Evolutionary conservation across 2,888 invertebrate genomes (phyloP).

Genomic region (Plagiodera versicolora): DNA sequence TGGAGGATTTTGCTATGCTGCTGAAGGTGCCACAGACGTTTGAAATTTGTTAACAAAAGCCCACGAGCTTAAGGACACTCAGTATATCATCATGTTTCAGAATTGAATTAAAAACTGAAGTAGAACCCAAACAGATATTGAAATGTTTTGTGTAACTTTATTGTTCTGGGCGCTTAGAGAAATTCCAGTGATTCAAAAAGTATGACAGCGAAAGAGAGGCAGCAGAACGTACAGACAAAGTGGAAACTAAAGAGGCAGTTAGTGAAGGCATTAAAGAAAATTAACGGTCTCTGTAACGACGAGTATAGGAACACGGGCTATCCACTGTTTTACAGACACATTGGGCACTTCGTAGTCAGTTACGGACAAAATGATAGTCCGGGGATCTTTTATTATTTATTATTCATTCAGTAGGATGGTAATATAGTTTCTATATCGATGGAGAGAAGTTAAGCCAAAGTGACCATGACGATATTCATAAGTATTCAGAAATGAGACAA

Average conservation of each 20-base stretch:
- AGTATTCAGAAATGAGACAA: too few species aligned
- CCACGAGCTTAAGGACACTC: too few species aligned
- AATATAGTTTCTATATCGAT: too few species aligned
- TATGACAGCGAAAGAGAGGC: not conserved
- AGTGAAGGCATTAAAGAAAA: conserved; percentile 1
- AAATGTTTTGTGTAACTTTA: too few species aligned
- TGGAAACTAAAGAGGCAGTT: not conserved
- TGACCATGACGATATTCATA: too few species aligned
- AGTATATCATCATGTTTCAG: too few species aligned
- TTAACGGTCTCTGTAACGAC: not conserved
- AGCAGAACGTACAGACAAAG: not conserved
- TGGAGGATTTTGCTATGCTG: too few species aligned
- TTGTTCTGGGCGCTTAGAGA: not conserved
- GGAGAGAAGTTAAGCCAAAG: too few species aligned
- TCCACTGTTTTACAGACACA: not conserved
- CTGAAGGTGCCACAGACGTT: too few species aligned
- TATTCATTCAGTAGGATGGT: not conserved
- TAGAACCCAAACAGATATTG: too few species aligned
- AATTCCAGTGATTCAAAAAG: not conserved
- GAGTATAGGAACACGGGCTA: not conserved
- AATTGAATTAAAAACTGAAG: too few species aligned
- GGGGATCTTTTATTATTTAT: not conserved
- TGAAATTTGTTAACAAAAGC: too few species aligned
- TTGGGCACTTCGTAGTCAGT: not conserved
- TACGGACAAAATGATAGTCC: not conserved